phyloP scores from a whole-genome alignment of 2,888 invertebrate species.

The Odontothrips loti region DNA sequence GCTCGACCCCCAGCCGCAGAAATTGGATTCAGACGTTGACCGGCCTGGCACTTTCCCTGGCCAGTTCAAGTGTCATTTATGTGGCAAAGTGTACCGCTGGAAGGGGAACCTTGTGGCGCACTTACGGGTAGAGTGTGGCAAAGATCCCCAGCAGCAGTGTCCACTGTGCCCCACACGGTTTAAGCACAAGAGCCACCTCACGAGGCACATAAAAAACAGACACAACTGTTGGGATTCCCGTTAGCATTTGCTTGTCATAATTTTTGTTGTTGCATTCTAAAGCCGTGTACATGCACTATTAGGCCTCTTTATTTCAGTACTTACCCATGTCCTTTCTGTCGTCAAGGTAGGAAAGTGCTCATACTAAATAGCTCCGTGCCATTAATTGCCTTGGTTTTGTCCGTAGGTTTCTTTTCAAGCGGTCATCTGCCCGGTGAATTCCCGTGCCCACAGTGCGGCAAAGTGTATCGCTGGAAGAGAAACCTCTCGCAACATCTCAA shows the following conservation, averaged over 20 bases:
- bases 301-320: too few relatives aligned
- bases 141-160: slow-evolving; percentile 45
- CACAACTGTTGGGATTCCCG: neutral
- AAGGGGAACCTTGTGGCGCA: slow-evolving; percentile 38
- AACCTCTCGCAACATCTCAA: slow-evolving; percentile 47
- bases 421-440: neutral
- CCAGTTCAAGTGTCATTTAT: slow-evolving; percentile 31
- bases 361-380: too few relatives aligned
- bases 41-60: neutral
- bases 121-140: slow-evolving; percentile 46
- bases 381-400: neutral
- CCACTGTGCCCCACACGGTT: slow-evolving; percentile 45
- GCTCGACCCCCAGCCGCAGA: too few relatives aligned
- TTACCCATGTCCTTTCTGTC: too few relatives aligned
- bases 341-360: too few relatives aligned
- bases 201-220: slow-evolving; percentile 39
- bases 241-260: too few relatives aligned
- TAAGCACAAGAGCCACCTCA: slow-evolving; percentile 44
- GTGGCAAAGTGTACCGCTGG: slow-evolving; percentile 27
- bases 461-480: slow-evolving; percentile 54
- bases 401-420: neutral
- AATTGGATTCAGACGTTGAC: neutral
- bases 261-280: too few relatives aligned
- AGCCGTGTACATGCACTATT: too few relatives aligned
- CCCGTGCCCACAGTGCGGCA: slow-evolving; percentile 28